Conservation (phyloP, 1,140 invertebrate genomes). For the Zaprionus lachaisei region DNA sequence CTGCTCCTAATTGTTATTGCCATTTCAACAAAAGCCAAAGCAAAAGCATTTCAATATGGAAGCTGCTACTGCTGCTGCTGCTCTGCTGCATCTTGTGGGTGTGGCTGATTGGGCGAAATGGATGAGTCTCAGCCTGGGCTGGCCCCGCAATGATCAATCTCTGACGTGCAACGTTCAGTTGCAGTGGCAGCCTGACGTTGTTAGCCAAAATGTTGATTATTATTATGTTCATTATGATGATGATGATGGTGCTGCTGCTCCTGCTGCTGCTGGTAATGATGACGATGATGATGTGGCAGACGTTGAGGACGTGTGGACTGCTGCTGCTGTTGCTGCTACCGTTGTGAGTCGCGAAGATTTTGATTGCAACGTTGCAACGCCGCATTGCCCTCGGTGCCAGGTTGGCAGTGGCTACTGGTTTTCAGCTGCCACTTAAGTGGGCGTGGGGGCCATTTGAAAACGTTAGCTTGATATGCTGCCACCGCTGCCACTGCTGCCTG, state of each 20-base stretch:
- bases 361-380: constrained; percentile 50
- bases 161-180: constrained; percentile 58
- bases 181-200: constrained; percentile 41
- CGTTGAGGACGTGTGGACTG: constrained; percentile 55
- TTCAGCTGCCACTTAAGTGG: constrained; percentile 66
- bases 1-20: constrained; percentile 42
- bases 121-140: constrained; percentile 59
- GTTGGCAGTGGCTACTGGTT: constrained; percentile 66
- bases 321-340: constrained; percentile 23
- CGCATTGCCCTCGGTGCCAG: constrained; percentile 47
- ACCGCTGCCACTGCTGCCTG: not conserved
- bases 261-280: constrained; percentile 21
- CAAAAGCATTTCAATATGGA: constrained; percentile 57
- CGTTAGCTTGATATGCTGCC: constrained; percentile 48
- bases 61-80: constrained; percentile 16
- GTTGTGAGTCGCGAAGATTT: constrained; percentile 49
- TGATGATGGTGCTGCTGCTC: constrained; percentile 22
- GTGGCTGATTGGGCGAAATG: constrained; percentile 77
- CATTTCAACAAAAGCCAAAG: constrained; percentile 48
- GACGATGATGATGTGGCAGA: constrained; percentile 41
- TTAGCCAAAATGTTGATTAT: constrained; percentile 55
- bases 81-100: constrained; percentile 68
- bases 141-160: constrained; percentile 72
- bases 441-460: constrained; percentile 69
- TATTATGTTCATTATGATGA: constrained; percentile 42